A percentile compares a stretch with the other conserved stretches of the same genome.
Conservation (phyloP, 2,797 vertebrate species). For the Microhierax caerulescens region DNA sequence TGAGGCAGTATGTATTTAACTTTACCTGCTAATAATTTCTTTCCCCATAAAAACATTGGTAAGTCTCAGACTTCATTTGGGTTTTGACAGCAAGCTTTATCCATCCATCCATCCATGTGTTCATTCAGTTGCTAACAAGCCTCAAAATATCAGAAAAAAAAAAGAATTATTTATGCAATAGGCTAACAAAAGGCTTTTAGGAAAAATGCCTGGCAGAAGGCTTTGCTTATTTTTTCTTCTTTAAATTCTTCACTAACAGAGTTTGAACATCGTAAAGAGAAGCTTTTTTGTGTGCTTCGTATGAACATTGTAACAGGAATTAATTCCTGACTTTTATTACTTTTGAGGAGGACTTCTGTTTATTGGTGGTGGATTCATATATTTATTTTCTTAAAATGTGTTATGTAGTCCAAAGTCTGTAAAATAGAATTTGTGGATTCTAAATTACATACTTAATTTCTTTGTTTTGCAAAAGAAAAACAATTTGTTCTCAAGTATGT, state of each 20-base stretch:
- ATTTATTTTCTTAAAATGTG: neutral
- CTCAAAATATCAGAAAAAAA: neutral
- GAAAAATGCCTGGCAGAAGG: neutral
- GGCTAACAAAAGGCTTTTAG: neutral
- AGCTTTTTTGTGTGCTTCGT: neutral
- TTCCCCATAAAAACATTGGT: neutral
- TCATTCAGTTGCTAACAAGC: neutral
- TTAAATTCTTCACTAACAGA: neutral
- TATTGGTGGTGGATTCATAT: neutral
- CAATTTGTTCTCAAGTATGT: neutral
- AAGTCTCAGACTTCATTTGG: neutral
- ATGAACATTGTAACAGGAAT: neutral
- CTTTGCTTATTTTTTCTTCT: neutral
- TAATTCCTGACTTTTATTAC: neutral
- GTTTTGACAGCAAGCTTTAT: constrained; percentile 10
- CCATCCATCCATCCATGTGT: too few species aligned
- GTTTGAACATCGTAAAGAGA: neutral
- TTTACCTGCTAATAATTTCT: constrained; percentile 35
- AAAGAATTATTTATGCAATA: neutral
- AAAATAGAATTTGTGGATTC: neutral
- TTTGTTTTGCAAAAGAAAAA: neutral
- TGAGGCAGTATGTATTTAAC: constrained; percentile 9
- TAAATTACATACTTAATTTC: neutral
- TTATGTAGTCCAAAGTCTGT: neutral
- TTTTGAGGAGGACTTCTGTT: neutral